Base-by-base conservation (phyloP, 2,888 invertebrate species). In the Melieria omissa region DNA sequence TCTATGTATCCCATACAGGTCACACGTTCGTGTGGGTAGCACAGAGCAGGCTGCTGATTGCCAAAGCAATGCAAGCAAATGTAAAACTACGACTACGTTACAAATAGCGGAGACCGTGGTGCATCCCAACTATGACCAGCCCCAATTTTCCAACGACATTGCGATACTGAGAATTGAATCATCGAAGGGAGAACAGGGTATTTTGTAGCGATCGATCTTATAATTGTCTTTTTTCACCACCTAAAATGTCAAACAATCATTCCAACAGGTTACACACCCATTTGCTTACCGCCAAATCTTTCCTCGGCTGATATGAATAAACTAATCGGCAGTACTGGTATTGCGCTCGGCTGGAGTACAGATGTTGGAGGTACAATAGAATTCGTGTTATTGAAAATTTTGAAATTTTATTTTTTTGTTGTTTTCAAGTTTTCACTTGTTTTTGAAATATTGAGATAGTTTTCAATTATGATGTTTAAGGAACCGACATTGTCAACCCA, bases 281-380 rank as follows among this genome's bases (percentile, higher is more conserved):
- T 90, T 77, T 90, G 90, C 80, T 81, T 90, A 77, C 90, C 90
- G 29, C 76, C 86, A 16, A 85, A 78, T 60, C 75, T 78, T 3
- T 80, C 81, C 42, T 76, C 76, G 52, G 69, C 73, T 5, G 76
- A 81, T 5, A 80, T 79, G 29, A 84, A 83, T 62, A 82, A 86
- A 63, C 88, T 89, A 62, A 86, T 87, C 8, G 88, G 88, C 5
- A 85, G 85, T 76, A 87, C 88, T 78, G 89, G 90, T 76, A 88
- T 90, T 65, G 92, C 92, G 0, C 92, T 93, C 5, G 94, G 94
- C 0, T 94, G 94, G 93, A 94, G 94, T 45, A 89, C 90, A 78
- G 92, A 91, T 55, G 90, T 91, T 84, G 85, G 84, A 68, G 89
- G 91, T 89, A 86, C 88, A n/a, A n/a, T 63, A 64, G 29, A 29